phyloP scores from a whole-genome alignment of 2,113 vertebrate genomes.

The Reinhardtius hippoglossoides region DNA sequence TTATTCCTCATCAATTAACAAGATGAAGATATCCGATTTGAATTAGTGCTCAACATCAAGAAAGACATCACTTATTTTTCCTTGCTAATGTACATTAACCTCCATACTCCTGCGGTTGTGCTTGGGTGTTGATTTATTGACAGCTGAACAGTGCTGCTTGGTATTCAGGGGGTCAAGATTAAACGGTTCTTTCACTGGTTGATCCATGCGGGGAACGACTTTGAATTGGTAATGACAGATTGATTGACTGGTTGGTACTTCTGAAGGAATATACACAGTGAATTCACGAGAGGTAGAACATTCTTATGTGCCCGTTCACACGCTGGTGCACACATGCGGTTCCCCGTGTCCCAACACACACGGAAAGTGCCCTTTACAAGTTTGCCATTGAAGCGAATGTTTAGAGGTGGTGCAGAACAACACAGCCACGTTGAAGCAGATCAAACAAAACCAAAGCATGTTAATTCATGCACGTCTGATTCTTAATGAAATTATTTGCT shows the following conservation, averaged over 20 bases:
- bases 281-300: constrained; percentile 32
- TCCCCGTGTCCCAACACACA: not conserved
- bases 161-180: constrained; percentile 66
- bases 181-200: constrained; percentile 62
- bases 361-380: not conserved
- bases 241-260: constrained; percentile 63
- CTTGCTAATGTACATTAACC: too few relatives aligned
- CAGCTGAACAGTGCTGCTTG: constrained; percentile 12
- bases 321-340: not conserved
- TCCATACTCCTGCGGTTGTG: not conserved
- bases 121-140: constrained; percentile 5
- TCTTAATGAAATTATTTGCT: constrained; percentile 17
- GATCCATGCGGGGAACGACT: constrained; percentile 56
- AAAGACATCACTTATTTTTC: too few relatives aligned
- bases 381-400: constrained; percentile 3
- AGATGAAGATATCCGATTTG: too few relatives aligned
- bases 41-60: too few relatives aligned
- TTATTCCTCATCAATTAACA: too few relatives aligned
- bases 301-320: not conserved
- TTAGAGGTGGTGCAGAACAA: not conserved
- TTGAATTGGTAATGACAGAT: constrained; percentile 65
- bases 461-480: constrained; percentile 18
- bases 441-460: constrained; percentile 10
- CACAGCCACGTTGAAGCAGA: not conserved
- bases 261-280: constrained; percentile 45